Base-by-base conservation (phyloP, 2,888 invertebrate species). In the Trichogramma evanescens region DNA sequence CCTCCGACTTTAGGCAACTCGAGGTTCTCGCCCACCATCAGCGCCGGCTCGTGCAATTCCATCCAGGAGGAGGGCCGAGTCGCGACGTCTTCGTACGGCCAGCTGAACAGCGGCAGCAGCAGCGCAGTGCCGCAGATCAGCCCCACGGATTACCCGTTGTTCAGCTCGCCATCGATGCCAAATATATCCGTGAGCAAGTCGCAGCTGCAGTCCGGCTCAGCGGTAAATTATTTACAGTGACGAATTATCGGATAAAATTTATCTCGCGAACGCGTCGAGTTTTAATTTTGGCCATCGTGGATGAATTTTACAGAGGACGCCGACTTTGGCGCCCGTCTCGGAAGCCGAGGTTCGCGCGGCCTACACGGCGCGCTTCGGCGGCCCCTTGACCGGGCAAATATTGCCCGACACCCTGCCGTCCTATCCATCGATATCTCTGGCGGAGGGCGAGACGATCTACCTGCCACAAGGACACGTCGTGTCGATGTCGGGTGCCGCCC, bases 91-190 rank as follows among this genome's bases (percentile, higher is more conserved):
- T 86, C 84, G 71, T 83, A 83, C 58, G 80, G 83, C 49, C 76
- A 79, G 51, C 71, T 81, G 63, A 79, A 77, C 53, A 83, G 78
- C 75, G 82, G 77, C 74, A 85, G 81, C 72, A 26, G 26, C 26
- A 83, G 77, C 75, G 81, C 76, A 74, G 84, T 81, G 72, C 86
- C 79, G 74, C 84, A 81, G 75, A 86, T 82, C 79, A 90, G 80
- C 81, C 88, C 81, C 80, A 88, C 82, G 79, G 85, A 90, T 79
- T 79, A 89, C 72, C 80, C 89, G 63, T 84, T 95, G 65, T 95
- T 95, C 82, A 93, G 93, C 70, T 94, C 94, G 71, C 95, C 95
- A 60, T 95, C 95, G 72, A 89, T 96, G 89, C 96, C 96, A 73
- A 96, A 96, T 82, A 96, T 96, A 77, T 95, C 95, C 64, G 83